These are phyloP conservation scores for Etheostoma cragini DNA, from an alignment of 2,113 vertebrate genomes.

Conservation along the genomic window DNA sequence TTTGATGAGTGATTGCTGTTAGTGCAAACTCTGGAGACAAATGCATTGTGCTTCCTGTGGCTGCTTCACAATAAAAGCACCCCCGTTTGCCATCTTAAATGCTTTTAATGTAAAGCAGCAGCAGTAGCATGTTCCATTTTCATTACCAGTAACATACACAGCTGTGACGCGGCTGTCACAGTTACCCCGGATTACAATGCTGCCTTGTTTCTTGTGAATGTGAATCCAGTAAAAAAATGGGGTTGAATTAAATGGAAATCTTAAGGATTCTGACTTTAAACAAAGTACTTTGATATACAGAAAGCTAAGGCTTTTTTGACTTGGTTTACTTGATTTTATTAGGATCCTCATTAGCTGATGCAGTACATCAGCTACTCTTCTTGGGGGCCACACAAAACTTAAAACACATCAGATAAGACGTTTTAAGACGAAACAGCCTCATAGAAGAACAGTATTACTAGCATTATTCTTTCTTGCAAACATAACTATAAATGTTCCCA, in stretches of 20 bases:
- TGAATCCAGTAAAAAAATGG: not conserved
- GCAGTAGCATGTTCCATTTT: not conserved
- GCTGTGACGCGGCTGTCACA: not conserved
- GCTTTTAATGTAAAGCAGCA: not conserved
- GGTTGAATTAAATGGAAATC: not conserved
- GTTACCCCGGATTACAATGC: not conserved
- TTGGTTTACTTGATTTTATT: too few relatives aligned
- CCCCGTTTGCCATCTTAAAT: not conserved
- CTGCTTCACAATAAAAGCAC: constrained; percentile 18
- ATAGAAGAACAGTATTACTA: too few relatives aligned
- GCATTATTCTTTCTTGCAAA: too few relatives aligned
- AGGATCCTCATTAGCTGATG: too few relatives aligned
- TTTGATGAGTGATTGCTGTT: not conserved
- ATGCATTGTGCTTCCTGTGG: not conserved
- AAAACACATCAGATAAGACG: too few relatives aligned
- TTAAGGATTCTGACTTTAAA: not conserved
- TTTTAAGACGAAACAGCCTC: too few relatives aligned
- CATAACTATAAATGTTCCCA: too few relatives aligned
- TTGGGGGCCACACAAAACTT: too few relatives aligned
- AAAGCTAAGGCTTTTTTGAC: not conserved
- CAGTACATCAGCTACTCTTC: too few relatives aligned
- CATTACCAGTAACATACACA: not conserved
- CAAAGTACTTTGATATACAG: not conserved
- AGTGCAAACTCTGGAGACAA: not conserved
- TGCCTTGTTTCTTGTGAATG: not conserved